Evolutionary conservation across 1,140 invertebrate genomes (phyloP).

Genomic region (Zaprionus lachaisei): DNA sequence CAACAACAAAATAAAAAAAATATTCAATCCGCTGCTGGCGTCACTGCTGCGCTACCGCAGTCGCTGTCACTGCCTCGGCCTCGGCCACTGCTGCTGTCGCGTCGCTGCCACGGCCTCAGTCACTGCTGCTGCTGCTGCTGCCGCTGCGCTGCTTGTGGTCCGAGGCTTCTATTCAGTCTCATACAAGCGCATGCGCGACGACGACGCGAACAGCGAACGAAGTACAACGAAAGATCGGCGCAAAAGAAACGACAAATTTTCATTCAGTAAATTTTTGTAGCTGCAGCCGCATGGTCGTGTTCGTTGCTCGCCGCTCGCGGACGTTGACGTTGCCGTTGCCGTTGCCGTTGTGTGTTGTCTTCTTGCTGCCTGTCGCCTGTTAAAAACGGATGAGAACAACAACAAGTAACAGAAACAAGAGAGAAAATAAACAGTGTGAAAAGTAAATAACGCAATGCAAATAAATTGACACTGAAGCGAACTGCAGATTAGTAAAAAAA

Average conservation of each 20-base stretch:
- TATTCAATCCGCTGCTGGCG: slow-evolving; percentile 36
- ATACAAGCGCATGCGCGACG: slow-evolving; percentile 45
- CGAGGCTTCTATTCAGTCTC: slow-evolving; percentile 14
- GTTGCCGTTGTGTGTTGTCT: neutral
- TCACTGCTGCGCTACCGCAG: neutral
- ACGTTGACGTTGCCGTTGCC: slow-evolving; percentile 16
- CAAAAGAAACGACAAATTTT: slow-evolving; percentile 80
- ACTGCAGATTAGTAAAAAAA: slow-evolving; percentile 21
- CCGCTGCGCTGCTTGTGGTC: neutral
- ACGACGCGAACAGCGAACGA: slow-evolving; percentile 12
- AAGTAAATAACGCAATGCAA: slow-evolving; percentile 52
- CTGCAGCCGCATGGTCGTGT: slow-evolving; percentile 46
- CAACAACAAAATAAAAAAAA: slow-evolving; percentile 40
- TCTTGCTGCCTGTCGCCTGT: neutral
- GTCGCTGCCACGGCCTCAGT: slow-evolving; percentile 13
- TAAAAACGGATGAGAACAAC: slow-evolving; percentile 10
- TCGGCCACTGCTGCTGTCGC: slow-evolving; percentile 2
- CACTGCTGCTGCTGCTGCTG: neutral
- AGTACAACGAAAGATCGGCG: slow-evolving; percentile 71
- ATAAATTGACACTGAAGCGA: slow-evolving; percentile 25
- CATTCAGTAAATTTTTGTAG: slow-evolving; percentile 72
- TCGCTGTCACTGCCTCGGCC: slow-evolving; percentile 3
- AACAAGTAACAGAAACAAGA: slow-evolving; percentile 2
- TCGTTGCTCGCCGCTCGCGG: slow-evolving; percentile 24
- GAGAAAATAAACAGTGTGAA: slow-evolving; percentile 50